Conservation (phyloP, 2,888 invertebrate species). For the Mycalesis mineus region DNA sequence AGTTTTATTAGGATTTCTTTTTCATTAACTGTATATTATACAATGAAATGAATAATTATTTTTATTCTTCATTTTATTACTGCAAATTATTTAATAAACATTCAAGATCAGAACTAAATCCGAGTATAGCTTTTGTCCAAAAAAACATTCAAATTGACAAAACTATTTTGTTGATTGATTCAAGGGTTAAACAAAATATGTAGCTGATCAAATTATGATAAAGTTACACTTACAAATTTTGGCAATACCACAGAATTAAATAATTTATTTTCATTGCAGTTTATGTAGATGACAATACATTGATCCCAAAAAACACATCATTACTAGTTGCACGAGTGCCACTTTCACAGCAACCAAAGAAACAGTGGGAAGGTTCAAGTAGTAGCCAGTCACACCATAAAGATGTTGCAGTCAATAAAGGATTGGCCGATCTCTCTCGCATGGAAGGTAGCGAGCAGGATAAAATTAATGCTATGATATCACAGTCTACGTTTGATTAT, state of each 20-base stretch:
- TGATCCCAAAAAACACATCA: slow-evolving; percentile 98
- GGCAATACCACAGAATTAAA: neutral
- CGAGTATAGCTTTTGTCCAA: no score
- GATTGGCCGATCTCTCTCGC: slow-evolving; percentile 89
- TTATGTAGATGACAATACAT: slow-evolving; percentile 91
- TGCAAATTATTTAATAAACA: no score
- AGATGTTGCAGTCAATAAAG: slow-evolving; percentile 77
- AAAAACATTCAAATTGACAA: no score
- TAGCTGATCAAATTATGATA: no score
- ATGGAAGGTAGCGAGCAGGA: slow-evolving; percentile 97
- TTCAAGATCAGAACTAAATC: no score
- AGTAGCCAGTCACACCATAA: slow-evolving; percentile 64
- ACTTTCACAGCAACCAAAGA: slow-evolving; percentile 86
- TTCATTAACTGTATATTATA: no score
- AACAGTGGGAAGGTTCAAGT: slow-evolving; percentile 83
- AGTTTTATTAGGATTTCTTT: no score
- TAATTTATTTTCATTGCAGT: slow-evolving; percentile 76
- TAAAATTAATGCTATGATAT: slow-evolving; percentile 98
- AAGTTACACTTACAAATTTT: no score
- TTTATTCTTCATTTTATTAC: no score
- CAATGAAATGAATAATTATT: no score
- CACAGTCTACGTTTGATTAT: slow-evolving; percentile 97
- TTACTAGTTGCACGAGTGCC: slow-evolving; percentile 96
- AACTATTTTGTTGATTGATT: no score
- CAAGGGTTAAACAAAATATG: no score